Conservation (phyloP, 2,113 vertebrate genomes). For the Acanthisitta chloris region DNA sequence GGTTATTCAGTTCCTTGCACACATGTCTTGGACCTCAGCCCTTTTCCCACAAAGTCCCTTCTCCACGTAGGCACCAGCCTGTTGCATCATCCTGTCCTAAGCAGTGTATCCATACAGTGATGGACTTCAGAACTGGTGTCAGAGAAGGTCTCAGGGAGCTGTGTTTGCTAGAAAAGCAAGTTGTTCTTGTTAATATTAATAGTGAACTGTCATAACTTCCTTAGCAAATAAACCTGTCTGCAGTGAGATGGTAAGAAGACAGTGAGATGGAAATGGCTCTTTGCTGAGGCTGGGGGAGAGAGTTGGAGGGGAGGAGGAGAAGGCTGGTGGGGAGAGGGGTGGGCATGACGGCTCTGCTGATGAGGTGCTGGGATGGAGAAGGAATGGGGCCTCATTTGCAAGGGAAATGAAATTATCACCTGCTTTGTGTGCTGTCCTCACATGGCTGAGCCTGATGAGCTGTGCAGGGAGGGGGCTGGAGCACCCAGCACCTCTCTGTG, state of each 20-base stretch:
- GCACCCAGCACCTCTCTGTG: neutral
- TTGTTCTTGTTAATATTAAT: neutral
- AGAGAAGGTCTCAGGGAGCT: neutral
- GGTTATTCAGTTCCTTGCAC: neutral
- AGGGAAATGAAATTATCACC: slow-evolving; percentile 65
- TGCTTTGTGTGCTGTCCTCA: neutral
- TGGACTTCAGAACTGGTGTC: neutral
- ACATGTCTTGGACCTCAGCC: neutral
- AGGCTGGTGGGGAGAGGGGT: neutral
- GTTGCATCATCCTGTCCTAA: neutral
- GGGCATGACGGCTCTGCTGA: neutral
- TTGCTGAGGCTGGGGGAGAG: neutral
- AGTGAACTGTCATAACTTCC: neutral
- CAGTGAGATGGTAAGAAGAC: neutral
- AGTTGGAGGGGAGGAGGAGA: neutral
- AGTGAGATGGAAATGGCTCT: neutral
- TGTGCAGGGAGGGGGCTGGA: neutral
- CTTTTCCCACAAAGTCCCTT: neutral
- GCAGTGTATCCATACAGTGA: rapidly evolving
- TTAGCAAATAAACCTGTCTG: neutral
- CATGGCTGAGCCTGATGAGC: neutral
- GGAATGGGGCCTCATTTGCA: slow-evolving; percentile 55
- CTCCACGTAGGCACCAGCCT: rapidly evolving
- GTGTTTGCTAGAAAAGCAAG: neutral
- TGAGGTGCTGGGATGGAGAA: neutral